These are phyloP conservation scores for Nerophis ophidion DNA, from an alignment of 2,113 vertebrate genomes.

Conservation along the genomic window DNA sequence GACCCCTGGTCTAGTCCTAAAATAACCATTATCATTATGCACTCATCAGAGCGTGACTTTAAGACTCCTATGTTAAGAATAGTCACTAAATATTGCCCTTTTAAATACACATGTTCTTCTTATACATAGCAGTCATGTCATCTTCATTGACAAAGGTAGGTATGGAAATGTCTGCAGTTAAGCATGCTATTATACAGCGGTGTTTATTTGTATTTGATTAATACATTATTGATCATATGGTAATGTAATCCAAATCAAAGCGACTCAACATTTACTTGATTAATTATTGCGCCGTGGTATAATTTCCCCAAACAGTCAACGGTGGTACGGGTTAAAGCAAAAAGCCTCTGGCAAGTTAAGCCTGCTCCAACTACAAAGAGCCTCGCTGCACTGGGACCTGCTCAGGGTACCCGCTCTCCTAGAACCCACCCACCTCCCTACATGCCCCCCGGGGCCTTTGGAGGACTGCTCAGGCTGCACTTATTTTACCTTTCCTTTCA, in stretches of 20 bases:
- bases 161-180: conserved; percentile 45
- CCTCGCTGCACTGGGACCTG: conserved; percentile 61
- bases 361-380: conserved; percentile 66
- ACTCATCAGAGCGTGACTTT: no score
- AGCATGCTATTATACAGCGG: conserved; percentile 55
- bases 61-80: no score
- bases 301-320: conserved; percentile 65
- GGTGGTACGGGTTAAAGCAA: conserved; percentile 60
- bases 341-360: conserved; percentile 66
- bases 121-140: not conserved
- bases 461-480: conserved; percentile 53
- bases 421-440: conserved; percentile 38
- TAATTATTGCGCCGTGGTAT: conserved; percentile 64
- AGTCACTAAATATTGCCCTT: no score
- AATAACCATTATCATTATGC: no score
- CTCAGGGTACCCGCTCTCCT: conserved; percentile 52
- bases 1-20: no score
- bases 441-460: conserved; percentile 54
- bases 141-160: conserved; percentile 22
- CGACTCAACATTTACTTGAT: conserved; percentile 62
- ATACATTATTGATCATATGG: conserved; percentile 70
- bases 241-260: conserved; percentile 68
- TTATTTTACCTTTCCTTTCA: conserved; percentile 56
- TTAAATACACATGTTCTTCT: not conserved
- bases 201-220: conserved; percentile 70